Evolutionary conservation across 2,797 vertebrate genomes (phyloP).

Genomic region (Sparidentex hasta): DNA sequence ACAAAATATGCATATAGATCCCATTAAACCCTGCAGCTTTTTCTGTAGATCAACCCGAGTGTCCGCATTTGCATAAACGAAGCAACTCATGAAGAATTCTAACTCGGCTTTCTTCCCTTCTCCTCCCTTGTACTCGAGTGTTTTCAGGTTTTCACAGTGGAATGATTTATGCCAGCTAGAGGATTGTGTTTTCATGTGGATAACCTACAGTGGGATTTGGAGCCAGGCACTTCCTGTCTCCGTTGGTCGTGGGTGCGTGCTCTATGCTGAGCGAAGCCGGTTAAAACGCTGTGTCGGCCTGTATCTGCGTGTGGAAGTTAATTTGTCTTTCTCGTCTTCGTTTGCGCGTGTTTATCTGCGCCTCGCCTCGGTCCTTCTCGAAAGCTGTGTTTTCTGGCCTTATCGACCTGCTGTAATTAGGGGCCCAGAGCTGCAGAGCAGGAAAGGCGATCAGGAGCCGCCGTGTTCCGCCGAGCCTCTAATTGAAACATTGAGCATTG

Average conservation of each 20-base stretch:
- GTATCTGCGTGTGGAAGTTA: conserved; percentile 18
- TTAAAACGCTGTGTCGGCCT: conserved; percentile 35
- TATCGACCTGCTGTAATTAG: conserved; percentile 77
- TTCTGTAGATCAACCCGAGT: conserved; percentile 15
- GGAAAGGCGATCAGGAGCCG: conserved; percentile 65
- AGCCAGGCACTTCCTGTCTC: not conserved
- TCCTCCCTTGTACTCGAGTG: not conserved
- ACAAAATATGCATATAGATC: conserved; percentile 39
- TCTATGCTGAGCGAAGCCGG: conserved; percentile 2
- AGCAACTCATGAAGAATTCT: not conserved
- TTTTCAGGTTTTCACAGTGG: not conserved
- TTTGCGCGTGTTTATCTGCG: conserved; percentile 55
- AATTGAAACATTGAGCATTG: conserved; percentile 78
- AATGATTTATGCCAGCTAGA: not conserved
- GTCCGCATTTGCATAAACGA: conserved; percentile 35
- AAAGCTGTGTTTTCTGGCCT: conserved; percentile 62
- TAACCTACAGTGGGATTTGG: not conserved
- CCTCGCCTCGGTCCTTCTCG: conserved; percentile 49
- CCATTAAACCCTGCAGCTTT: conserved; percentile 46
- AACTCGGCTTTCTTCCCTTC: not conserved
- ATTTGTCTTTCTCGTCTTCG: conserved; percentile 29
- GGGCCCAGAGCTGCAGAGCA: conserved; percentile 60
- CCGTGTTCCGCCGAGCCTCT: conserved; percentile 70
- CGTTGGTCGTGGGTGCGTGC: not conserved
- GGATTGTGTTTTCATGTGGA: not conserved